phyloP scores from a whole-genome alignment of 2,797 vertebrate species.

The Notolabrus celidotus region DNA sequence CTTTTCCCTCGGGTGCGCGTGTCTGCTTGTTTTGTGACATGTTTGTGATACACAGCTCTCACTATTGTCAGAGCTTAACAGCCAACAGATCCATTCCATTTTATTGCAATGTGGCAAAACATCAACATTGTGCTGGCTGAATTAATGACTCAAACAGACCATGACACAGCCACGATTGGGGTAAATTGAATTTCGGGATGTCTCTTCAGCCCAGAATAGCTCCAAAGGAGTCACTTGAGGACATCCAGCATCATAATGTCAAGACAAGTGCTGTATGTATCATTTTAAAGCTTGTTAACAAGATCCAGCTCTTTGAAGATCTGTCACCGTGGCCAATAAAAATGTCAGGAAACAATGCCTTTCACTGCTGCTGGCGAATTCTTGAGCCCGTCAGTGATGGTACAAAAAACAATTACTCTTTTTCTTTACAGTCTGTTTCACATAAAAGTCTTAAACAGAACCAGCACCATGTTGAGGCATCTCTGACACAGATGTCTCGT shows the following conservation, averaged over 20 bases:
- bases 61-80: constrained; percentile 36
- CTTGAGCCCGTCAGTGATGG: constrained; percentile 37
- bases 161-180: constrained; percentile 37
- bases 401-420: constrained; percentile 35
- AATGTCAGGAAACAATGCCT: constrained; percentile 51
- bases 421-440: constrained; percentile 54
- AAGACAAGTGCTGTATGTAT: constrained; percentile 48
- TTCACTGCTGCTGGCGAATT: constrained; percentile 60
- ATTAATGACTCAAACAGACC: constrained; percentile 50
- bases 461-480: constrained; percentile 29
- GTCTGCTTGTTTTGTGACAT: constrained; percentile 18
- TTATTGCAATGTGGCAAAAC: constrained; percentile 50
- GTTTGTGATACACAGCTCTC: constrained; percentile 14
- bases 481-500: constrained; percentile 55
- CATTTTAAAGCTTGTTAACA: constrained; percentile 74
- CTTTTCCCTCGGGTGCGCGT: constrained; percentile 22
- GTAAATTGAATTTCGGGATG: constrained; percentile 58
- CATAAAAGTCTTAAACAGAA: constrained; percentile 57
- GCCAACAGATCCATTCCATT: constrained; percentile 43
- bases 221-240: constrained; percentile 41
- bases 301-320: constrained; percentile 73
- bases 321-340: constrained; percentile 61
- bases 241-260: constrained; percentile 48
- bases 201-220: constrained; percentile 47
- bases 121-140: constrained; percentile 33